These are phyloP conservation scores for Nyctereutes procyonoides DNA, from an alignment of 2,113 vertebrate species.

Conservation along the genomic window DNA sequence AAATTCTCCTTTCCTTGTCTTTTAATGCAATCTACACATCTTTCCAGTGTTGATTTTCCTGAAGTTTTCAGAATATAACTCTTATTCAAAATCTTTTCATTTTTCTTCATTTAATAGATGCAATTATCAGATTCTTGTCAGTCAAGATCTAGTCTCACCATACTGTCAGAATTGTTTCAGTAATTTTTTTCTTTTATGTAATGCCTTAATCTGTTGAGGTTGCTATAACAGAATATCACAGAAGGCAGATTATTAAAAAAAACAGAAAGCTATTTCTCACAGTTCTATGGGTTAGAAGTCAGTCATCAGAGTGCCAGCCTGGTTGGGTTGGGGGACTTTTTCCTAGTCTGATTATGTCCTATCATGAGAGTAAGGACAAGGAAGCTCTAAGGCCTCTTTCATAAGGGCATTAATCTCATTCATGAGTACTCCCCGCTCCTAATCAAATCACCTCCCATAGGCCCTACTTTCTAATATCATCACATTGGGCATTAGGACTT, in stretches of 20 bases:
- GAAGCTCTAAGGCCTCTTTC: background rate
- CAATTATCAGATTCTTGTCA: background rate
- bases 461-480: background rate
- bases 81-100: background rate
- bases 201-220: background rate
- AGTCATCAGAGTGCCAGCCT: background rate
- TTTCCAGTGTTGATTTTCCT: background rate
- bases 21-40: background rate
- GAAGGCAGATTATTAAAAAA: background rate
- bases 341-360: background rate
- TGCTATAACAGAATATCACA: background rate
- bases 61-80: background rate
- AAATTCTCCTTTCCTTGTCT: background rate
- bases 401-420: background rate
- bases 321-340: background rate
- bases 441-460: background rate
- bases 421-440: background rate
- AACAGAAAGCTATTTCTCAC: background rate
- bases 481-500: background rate
- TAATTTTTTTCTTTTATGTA: background rate
- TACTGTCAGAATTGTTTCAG: background rate
- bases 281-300: background rate
- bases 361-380: too few relatives aligned
- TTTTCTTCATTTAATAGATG: background rate
- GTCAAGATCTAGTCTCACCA: background rate